Evolutionary conservation across 2,888 invertebrate genomes (phyloP), one percentile per base, ranked within the genome.

Genomic region (Thecocarcelia acutangulata): DNA sequence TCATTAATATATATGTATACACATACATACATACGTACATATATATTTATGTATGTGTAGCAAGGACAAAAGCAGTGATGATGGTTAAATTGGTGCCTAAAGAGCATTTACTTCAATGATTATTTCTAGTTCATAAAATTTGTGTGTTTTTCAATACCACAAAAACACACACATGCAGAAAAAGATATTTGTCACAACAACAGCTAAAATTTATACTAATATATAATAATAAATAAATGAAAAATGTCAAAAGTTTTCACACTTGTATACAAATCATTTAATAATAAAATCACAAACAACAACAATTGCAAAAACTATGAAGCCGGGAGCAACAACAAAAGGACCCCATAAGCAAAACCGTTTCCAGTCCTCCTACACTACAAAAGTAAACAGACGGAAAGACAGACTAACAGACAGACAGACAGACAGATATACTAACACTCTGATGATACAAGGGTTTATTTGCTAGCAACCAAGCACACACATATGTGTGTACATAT

Each of bases 91-190:
- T 73, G 58, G 58, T 72, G 66, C 40, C 59, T 44, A 42, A 63
- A 58, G 48, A 66, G 61, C 69, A 8, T 74, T 50, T 68, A 88
- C 87, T 90, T 90, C 90, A 88, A 89, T 88, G 89, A 90, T 87
- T 86, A 75, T 89, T 90, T 89, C 90, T 89, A 90, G 88, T 88
- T 90, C 90, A 90, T 89, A 89, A 89, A 89, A 87, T 89, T 88
- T 84, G 85, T 84, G 84, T 37, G 5, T 83, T 68, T 42, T 46
- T 17, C 13, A n/a, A 56, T 40, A 46, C 33, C 40, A 66, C 28
- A 58, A 58, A 48, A 15, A 75, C 28, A 59, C 42, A 58, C 17
- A 9, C 33, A 33, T 33, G 1, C 5, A 24, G 2, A 24, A 24
- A 24, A 66, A 70, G 64, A 68, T 56, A 69, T 28, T 83, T 64